Evolutionary conservation across 2,797 vertebrate species (phyloP), one percentile per base, ranked within the genome.

Genomic region (Mus caroli): DNA sequence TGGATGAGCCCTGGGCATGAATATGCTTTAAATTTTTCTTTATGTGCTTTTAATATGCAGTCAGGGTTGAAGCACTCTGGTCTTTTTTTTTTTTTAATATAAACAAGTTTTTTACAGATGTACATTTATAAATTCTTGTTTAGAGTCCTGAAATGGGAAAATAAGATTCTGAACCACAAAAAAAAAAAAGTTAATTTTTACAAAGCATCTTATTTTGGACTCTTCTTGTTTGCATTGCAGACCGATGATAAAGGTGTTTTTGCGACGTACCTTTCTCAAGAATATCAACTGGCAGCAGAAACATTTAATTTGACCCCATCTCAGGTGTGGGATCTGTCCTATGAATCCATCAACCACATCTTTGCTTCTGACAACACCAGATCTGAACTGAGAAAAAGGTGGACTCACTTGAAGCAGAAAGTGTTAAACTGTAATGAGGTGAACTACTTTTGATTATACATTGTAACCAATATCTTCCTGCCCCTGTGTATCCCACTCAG

Each of bases 201-300:
- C 84, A 90, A 92, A 84, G 77, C 3, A 17, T 95, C 95, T 93
- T 62, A 92, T 88, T 93, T 95, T 94, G 43, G 93, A 94, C 91
- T n/a, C 37, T 94, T 91, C 69, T 97, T 96, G 40, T 64, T 97
- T 97, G 56, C 86, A 2, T 97, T 96, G 73, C 98, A 99, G 99
- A 99, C 99, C 0, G 99, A 99, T 69, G 99, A 99, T 97, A 99
- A 99, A 97, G 99, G 99, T 1, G 98, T 99, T 92, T 99, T 99
- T 98, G 98, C 99, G n/a, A 99, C 99, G 6, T 98, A 99, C 78
- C 98, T 99, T 54, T 99, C 99, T 24, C 99, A 99, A 97, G 99
- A 99, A 92, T 99, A 99, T 87, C 99, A 99, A 95, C 98, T 99
- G 97, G 99, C 98, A 90, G 99, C 99, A 11, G 98, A 99, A 60